These are phyloP conservation scores for Venturia canescens DNA, from an alignment of 1,140 invertebrate genomes.

Conservation along the genomic window DNA sequence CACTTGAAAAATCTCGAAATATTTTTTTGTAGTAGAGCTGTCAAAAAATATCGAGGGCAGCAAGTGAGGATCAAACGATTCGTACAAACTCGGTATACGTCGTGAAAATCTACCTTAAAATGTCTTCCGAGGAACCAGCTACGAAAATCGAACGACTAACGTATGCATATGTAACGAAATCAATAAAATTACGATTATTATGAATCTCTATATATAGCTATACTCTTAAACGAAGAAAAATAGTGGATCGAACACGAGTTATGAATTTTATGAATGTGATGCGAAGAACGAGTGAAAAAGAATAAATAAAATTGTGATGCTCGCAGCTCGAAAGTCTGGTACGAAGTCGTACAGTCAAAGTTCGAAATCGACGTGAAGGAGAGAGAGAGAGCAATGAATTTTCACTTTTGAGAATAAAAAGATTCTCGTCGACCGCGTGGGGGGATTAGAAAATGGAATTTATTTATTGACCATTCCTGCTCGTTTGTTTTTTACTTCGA, in stretches of 20 bases:
- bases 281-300: background rate
- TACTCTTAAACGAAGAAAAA: background rate
- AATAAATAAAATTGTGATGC: background rate
- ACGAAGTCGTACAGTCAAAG: background rate
- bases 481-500: no score
- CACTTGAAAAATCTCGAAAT: no score
- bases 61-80: constrained; percentile 2
- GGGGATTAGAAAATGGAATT: no score
- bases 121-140: background rate
- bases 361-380: no score
- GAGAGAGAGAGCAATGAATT: no score
- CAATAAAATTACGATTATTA: constrained; percentile 11
- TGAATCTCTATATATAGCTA: background rate
- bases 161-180: background rate
- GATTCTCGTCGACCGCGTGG: no score
- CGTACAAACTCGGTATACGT: no score
- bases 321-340: background rate
- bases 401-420: no score
- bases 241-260: no score
- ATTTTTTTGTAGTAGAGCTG: background rate
- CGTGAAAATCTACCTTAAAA: background rate
- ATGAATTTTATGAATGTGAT: background rate
- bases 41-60: background rate
- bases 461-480: no score
- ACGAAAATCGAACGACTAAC: background rate